Percentiles rank a stretch among this genome's conserved stretches.
Conservation (phyloP, 2,888 invertebrate genomes). For the Apodemia hepburni region DNA sequence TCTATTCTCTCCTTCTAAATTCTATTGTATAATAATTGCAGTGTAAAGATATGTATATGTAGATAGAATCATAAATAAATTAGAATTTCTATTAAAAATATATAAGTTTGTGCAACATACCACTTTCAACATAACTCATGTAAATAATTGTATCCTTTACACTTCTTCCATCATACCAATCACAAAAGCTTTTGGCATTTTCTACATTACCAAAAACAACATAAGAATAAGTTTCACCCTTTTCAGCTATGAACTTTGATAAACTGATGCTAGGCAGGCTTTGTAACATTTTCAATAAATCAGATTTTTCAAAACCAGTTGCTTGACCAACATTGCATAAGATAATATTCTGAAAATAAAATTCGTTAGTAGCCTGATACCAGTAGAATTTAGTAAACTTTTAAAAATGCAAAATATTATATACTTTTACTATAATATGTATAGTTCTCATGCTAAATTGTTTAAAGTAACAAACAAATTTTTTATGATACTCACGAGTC, state of each 20-base stretch:
- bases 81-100: no score
- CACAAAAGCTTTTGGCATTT: constrained; percentile 79
- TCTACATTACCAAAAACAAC: constrained; percentile 77
- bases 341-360: constrained; percentile 81
- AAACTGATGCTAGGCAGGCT: constrained; percentile 77
- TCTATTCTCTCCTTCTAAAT: no score
- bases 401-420: no score
- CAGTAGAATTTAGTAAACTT: background rate
- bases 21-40: no score
- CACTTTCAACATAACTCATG: constrained; percentile 81
- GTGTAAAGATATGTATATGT: no score
- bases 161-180: constrained; percentile 80
- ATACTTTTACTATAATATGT: background rate
- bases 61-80: no score
- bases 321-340: constrained; percentile 94
- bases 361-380: background rate
- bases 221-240: constrained; percentile 91
- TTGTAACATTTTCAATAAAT: constrained; percentile 78
- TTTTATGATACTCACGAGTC: constrained; percentile 44
- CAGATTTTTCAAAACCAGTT: constrained; percentile 86
- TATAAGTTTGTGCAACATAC: constrained; percentile 62
- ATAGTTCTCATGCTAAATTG: no score
- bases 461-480: background rate
- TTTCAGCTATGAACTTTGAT: constrained; percentile 84
- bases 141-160: constrained; percentile 82